These are phyloP conservation scores for Chrysolina americana DNA, from an alignment of 2,888 invertebrate species.

Conservation along the genomic window DNA sequence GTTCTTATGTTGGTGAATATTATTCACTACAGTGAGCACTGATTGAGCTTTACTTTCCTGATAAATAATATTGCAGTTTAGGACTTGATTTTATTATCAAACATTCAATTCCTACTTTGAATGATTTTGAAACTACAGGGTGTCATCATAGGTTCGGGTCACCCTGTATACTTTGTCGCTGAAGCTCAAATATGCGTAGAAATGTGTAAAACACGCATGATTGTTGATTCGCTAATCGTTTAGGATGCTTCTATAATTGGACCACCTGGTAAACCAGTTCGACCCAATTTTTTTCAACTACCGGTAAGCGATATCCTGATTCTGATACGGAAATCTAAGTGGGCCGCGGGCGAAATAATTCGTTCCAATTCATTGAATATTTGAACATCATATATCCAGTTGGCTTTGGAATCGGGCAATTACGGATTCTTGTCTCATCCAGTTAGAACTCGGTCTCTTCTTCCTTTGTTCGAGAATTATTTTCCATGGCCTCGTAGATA, in stretches of 20 bases:
- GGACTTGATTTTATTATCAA: too few species aligned
- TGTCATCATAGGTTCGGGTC: too few species aligned
- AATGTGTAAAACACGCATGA: too few species aligned
- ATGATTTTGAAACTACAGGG: too few species aligned
- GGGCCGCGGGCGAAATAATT: slow-evolving; percentile 17
- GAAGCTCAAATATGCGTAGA: too few species aligned
- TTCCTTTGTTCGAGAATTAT: background rate
- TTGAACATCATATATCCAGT: slow-evolving; percentile 7
- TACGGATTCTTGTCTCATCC: slow-evolving; percentile 11
- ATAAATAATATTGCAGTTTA: too few species aligned
- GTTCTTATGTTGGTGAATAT: too few species aligned
- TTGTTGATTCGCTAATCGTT: too few species aligned
- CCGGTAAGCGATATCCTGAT: slow-evolving; percentile 16
- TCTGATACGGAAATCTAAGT: slow-evolving; percentile 19
- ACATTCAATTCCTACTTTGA: too few species aligned
- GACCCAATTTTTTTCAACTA: slow-evolving; percentile 16
- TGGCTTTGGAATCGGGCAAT: slow-evolving; percentile 11
- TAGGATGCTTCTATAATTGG: background rate
- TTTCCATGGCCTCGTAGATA: background rate
- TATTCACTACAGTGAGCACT: too few species aligned
- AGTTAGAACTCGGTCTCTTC: background rate
- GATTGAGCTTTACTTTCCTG: too few species aligned
- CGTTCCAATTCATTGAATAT: slow-evolving; percentile 18
- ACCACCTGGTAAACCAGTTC: slow-evolving; percentile 6
- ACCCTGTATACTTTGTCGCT: too few species aligned